These are phyloP conservation scores for Axis porcinus DNA, from an alignment of 2,113 vertebrate species.

Conservation along the genomic window DNA sequence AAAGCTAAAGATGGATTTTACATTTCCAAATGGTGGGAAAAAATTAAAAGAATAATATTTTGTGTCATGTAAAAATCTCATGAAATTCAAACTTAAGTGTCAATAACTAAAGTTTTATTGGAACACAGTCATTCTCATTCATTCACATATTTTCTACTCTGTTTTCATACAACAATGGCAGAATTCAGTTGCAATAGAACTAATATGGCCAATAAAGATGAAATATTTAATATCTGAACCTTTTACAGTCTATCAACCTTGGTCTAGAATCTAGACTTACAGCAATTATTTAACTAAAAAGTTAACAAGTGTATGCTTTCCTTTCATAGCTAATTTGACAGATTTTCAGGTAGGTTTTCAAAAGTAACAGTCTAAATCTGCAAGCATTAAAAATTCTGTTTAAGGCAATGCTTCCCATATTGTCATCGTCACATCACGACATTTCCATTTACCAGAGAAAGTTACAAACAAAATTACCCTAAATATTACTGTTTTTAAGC, in stretches of 20 bases:
- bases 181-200: background rate
- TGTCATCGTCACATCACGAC: background rate
- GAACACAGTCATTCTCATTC: background rate
- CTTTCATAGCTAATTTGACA: background rate
- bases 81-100: background rate
- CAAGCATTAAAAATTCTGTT: background rate
- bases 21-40: background rate
- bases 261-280: background rate
- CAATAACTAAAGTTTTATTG: background rate
- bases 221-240: background rate
- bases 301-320: background rate
- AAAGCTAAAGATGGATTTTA: background rate
- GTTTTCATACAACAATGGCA: background rate
- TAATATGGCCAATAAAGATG: background rate
- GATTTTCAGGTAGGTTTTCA: background rate
- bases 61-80: background rate
- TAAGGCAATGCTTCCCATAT: background rate
- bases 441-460: slow-evolving; percentile 21
- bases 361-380: background rate
- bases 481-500: background rate
- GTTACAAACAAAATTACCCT: background rate
- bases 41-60: background rate
- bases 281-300: background rate
- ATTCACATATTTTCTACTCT: background rate
- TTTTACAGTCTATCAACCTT: background rate